Evolutionary conservation across 1,140 invertebrate species (phyloP).

Genomic region (Cecropterus lyciades): DNA sequence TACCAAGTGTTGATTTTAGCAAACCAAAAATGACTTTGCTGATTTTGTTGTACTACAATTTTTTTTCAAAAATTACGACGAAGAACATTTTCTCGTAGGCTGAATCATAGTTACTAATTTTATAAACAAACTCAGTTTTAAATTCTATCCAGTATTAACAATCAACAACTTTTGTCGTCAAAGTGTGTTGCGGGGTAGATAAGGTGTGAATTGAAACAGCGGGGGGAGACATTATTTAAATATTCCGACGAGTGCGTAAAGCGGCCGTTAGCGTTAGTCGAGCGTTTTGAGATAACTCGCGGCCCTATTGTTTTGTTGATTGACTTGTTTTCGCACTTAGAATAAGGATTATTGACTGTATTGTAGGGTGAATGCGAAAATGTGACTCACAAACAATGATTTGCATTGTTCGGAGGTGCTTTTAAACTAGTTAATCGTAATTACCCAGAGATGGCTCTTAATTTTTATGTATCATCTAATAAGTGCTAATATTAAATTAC

Average conservation of each 20-base stretch:
- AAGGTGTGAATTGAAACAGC: slow-evolving; percentile 65
- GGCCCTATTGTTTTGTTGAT: slow-evolving; percentile 67
- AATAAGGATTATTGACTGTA: slow-evolving; percentile 34
- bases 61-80: no score
- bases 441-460: no score
- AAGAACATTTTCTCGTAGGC: no score
- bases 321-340: slow-evolving; percentile 54
- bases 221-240: slow-evolving; percentile 76
- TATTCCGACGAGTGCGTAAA: slow-evolving; percentile 71
- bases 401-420: not conserved
- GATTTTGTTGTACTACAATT: no score
- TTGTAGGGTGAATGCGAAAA: slow-evolving; percentile 6
- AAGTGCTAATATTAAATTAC: no score
- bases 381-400: slow-evolving; percentile 6
- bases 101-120: no score
- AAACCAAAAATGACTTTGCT: no score
- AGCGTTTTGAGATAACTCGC: slow-evolving; percentile 62
- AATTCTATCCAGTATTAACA: slow-evolving; percentile 7
- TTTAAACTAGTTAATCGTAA: no score
- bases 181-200: slow-evolving; percentile 70
- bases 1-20: no score
- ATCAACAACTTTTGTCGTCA: slow-evolving; percentile 39
- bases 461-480: no score
- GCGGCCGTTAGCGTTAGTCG: slow-evolving; percentile 61
- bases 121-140: no score